A percentile compares a stretch with the other conserved stretches of the same genome.
These are phyloP conservation scores for Eupithecia subfuscata DNA, from an alignment of 2,888 invertebrate species.

Conservation along the genomic window DNA sequence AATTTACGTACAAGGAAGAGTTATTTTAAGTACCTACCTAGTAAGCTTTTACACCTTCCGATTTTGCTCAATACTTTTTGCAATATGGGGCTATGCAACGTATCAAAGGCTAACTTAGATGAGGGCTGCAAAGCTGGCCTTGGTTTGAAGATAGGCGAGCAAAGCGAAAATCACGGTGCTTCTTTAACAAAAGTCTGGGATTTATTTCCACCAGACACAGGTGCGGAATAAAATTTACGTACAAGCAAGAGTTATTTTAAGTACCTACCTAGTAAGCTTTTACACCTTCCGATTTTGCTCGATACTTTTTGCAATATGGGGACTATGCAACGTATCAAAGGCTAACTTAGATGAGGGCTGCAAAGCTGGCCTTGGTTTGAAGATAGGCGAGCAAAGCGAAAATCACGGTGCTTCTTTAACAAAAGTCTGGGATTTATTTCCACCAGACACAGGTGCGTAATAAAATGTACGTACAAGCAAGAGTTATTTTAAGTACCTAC, in stretches of 20 bases:
- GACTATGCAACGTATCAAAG: too few species aligned
- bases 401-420: too few species aligned
- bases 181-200: too few species aligned
- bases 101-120: too few species aligned
- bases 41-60: conserved; percentile 7
- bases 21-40: conserved; percentile 29
- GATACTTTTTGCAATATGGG: neutral
- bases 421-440: neutral
- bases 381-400: too few species aligned
- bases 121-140: too few species aligned
- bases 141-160: too few species aligned
- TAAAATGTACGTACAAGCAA: conserved; percentile 30
- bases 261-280: conserved; percentile 20
- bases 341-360: too few species aligned
- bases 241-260: conserved; percentile 28
- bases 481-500: conserved; percentile 30
- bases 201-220: conserved; percentile 13
- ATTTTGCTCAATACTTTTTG: neutral
- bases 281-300: conserved; percentile 1
- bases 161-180: too few species aligned
- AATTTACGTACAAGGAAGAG: conserved; percentile 28
- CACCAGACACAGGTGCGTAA: conserved; percentile 24
- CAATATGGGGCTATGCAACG: neutral
- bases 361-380: too few species aligned
- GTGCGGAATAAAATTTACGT: conserved; percentile 32